phyloP scores from a whole-genome alignment of 2,113 vertebrate species.

The Nothocercus nigrocapillus region DNA sequence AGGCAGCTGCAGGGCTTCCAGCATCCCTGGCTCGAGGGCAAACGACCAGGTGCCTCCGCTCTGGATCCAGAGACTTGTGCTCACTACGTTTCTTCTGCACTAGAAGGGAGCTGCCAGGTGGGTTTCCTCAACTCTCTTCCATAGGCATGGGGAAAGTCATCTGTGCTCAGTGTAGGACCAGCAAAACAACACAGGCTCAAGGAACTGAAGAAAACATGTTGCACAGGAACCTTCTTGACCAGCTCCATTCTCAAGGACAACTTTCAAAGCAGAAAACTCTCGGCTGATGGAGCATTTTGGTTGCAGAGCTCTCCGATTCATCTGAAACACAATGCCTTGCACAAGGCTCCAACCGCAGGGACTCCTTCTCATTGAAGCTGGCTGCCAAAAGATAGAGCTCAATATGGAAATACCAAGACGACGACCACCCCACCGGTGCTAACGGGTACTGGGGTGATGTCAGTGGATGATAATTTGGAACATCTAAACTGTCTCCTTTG shows the following conservation, averaged over 20 bases:
- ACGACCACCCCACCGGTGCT: neutral
- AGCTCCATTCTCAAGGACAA: neutral
- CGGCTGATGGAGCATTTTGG: neutral
- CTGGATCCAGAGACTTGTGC: neutral
- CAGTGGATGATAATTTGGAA: neutral
- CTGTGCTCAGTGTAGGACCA: neutral
- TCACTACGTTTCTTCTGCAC: neutral
- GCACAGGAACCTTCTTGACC: slow-evolving; percentile 16
- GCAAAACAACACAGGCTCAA: slow-evolving; percentile 1
- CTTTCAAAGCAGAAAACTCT: neutral
- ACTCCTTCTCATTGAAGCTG: neutral
- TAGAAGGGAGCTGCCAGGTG: slow-evolving; percentile 54
- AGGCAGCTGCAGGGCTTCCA: slow-evolving; percentile 56
- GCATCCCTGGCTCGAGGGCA: slow-evolving; percentile 40
- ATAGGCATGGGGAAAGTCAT: slow-evolving; percentile 8
- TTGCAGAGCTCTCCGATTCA: slow-evolving; percentile 28
- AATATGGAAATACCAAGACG: neutral
- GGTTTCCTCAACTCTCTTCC: slow-evolving; percentile 58
- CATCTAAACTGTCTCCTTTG: neutral
- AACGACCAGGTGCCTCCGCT: slow-evolving; percentile 59
- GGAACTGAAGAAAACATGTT: neutral
- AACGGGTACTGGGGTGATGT: neutral
- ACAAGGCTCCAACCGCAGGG: neutral
- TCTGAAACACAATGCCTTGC: neutral
- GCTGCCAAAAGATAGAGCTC: neutral